Base-by-base conservation (phyloP, 2,888 invertebrate genomes). In the Scaptomyza cyrtandrae region DNA sequence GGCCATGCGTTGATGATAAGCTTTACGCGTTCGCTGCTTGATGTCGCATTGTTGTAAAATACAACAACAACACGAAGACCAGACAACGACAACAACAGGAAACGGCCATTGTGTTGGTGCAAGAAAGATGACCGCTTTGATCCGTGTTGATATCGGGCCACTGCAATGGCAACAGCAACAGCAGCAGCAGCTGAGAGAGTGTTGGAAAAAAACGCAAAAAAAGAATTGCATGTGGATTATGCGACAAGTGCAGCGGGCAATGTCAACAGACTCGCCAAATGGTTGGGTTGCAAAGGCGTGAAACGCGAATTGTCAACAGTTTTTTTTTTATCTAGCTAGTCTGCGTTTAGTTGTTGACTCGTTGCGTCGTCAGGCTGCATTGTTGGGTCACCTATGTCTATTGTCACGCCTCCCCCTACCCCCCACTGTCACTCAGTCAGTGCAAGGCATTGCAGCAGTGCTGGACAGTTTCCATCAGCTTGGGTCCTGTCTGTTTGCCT, bases 121-220 rank as follows among this genome's bases (percentile, higher is more conserved):
- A 84, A 88, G 85, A 86, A 86, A 88, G 87, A 86, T 88, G 85
- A 85, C 82, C 87, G 81, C 81, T 87, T 86, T 86, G 85, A 86
- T 86, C 89, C 89, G 70, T 77, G 87, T 84, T 86, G 87, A 86
- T 86, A 78, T 72, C 86, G 70, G 69, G 64, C 66, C 57, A 71
- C 71, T 67, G 85, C 75, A 84, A 66, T 75, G 67, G 48, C 72
- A 83, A 41, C 73, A n/a, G n/a, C n/a, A n/a, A n/a, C n/a, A 76
- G 13, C 78, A 75, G 50, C 52, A 41, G 37, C 62, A 37, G 45
- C 35, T 9, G 59, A 33, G 48, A 29, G 57, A 46, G 44, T 52
- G 58, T 24, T 24, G 24, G 24, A 1, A 29, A 35, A 35, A 3
- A 39, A 60, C 82, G 7, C 16, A 60, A 86, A 14, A 41, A 60